Evolutionary conservation across 2,888 invertebrate genomes (phyloP).

Genomic region (Chirona hameri): DNA sequence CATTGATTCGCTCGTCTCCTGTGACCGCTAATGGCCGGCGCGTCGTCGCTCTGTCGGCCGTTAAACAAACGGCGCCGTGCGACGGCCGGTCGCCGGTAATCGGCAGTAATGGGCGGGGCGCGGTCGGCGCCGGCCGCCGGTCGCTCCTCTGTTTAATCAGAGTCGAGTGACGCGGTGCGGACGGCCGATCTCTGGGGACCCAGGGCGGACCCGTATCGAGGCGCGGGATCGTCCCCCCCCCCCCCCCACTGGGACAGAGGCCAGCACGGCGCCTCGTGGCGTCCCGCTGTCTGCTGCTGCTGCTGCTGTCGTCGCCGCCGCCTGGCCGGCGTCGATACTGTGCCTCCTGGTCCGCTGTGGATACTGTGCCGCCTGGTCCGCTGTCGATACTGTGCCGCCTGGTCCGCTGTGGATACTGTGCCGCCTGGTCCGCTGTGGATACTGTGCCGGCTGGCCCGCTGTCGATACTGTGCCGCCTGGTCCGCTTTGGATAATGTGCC

Average conservation of each 20-base stretch:
- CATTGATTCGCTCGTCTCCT: conserved; percentile 4
- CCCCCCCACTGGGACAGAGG: too few relatives aligned
- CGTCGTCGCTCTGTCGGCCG: background rate
- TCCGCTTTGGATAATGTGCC: too few relatives aligned
- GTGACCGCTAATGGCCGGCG: background rate
- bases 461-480: too few relatives aligned
- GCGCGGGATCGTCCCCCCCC: background rate
- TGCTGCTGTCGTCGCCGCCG: background rate
- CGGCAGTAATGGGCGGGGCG: background rate
- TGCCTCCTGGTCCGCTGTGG: background rate
- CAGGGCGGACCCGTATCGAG: background rate
- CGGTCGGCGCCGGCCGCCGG: background rate
- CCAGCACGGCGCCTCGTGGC: background rate
- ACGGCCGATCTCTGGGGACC: background rate
- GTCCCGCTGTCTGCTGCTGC: background rate
- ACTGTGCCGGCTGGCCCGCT: too few relatives aligned
- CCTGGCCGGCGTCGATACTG: background rate
- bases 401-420: too few relatives aligned
- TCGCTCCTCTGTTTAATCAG: conserved; percentile 3
- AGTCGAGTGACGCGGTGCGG: background rate
- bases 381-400: too few relatives aligned
- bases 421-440: too few relatives aligned
- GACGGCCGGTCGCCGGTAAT: background rate
- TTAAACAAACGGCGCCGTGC: background rate
- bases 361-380: too few relatives aligned